These are phyloP conservation scores for Amphipoea lucens DNA, from an alignment of 2,888 invertebrate species.

Conservation along the genomic window DNA sequence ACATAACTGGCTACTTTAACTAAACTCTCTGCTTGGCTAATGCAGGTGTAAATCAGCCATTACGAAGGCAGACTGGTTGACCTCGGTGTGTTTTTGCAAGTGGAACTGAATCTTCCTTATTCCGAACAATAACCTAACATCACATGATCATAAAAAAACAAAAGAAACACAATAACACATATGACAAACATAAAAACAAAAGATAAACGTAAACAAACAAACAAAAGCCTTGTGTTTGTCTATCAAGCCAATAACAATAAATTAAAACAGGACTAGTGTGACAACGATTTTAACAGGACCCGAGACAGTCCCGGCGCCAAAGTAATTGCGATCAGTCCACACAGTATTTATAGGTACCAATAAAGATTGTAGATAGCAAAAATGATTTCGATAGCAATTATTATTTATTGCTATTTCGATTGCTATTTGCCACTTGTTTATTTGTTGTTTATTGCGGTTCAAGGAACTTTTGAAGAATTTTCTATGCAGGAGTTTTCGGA, in stretches of 20 bases:
- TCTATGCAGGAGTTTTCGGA: neutral
- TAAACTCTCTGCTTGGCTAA: neutral
- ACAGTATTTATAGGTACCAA: slow-evolving; percentile 60
- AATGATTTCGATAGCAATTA: slow-evolving; percentile 65
- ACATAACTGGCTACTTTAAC: neutral
- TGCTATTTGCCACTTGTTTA: slow-evolving; percentile 51
- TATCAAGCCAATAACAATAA: slow-evolving; percentile 55
- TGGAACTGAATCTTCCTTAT: neutral
- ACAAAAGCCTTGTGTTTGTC: slow-evolving; percentile 40
- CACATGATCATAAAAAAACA: slow-evolving; percentile 21
- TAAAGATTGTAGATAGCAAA: slow-evolving; percentile 66
- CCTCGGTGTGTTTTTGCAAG: neutral
- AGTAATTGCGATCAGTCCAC: slow-evolving; percentile 67
- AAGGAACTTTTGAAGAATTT: slow-evolving; percentile 31
- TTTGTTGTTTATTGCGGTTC: slow-evolving; percentile 43
- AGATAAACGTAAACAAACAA: slow-evolving; percentile 27
- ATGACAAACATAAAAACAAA: slow-evolving; percentile 41
- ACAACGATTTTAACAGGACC: slow-evolving; percentile 39
- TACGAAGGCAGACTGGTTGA: neutral
- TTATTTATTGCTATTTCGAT: slow-evolving; percentile 65
- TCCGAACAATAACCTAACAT: slow-evolving; percentile 12
- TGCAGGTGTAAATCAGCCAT: neutral
- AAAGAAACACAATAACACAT: slow-evolving; percentile 14
- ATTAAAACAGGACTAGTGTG: slow-evolving; percentile 30
- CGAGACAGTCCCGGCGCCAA: slow-evolving; percentile 58